Base-by-base conservation (phyloP, 2,888 invertebrate species). In the Plagodis dolabraria region DNA sequence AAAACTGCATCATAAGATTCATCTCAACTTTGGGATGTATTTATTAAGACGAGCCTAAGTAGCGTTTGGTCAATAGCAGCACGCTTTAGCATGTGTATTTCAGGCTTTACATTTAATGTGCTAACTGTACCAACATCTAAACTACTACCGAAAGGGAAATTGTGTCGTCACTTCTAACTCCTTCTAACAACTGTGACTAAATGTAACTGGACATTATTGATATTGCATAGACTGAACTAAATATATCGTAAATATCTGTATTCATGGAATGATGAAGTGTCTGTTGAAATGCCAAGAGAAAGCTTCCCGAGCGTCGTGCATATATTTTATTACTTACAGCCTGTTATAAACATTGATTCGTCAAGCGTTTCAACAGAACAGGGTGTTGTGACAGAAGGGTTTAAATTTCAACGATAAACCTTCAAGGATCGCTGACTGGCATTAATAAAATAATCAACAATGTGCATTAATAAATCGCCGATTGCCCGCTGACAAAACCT, bases 401-500 rank as follows among this genome's bases (percentile, higher is more conserved):
- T 72, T 68, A 72, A 74, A 68, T 67, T 54, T 53, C 71, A 75
- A 67, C 70, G 62, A 80, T 77, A 78, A 81, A 80, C 69, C 68
- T 76, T 76, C 76, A 76, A 77, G 75, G 75, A 71, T 76, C 75
- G 72, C 75, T 75, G 77, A 78, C 65, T 78, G 76, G 76, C 77
- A 76, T 82, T 83, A 83, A 86, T 87, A 87, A 89, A 87, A 89
- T 86, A 85, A 87, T 88, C 85, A 85, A 85, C 86, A 84, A 84
- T 82, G 77, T 74, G 68, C 72, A 74, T 82, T 75, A 83, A 91
- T 91, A 91, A 89, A 89, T 89, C 78, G 80, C 77, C 76, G 86
- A 88, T 89, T 86, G 83, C 89, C 86, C 79, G 87, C 88, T 87
- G 88, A 90, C 88, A 87, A 86, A 86, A 85, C 75, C 83, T 80